Evolutionary conservation across 2,888 invertebrate species (phyloP).

Genomic region (Cryptophagus acutangulus): DNA sequence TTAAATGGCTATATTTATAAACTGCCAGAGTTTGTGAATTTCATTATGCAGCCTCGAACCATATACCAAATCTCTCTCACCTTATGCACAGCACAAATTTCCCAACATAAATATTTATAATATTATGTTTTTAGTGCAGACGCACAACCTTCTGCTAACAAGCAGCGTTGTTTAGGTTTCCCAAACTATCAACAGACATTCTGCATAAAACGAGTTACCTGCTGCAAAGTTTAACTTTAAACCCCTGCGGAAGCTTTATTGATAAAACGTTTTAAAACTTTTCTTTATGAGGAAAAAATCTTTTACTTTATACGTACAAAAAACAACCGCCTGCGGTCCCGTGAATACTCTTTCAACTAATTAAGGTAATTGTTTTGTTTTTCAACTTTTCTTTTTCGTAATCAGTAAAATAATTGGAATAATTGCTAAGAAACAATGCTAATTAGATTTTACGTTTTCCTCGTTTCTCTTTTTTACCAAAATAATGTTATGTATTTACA

Average conservation of each 20-base stretch:
- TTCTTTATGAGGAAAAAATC: neutral
- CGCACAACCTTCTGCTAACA: conserved; percentile 1
- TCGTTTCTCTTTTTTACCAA: too few relatives aligned
- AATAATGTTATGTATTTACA: too few relatives aligned
- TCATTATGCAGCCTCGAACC: conserved; percentile 7
- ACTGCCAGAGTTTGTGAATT: conserved; percentile 9
- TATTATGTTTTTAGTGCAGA: conserved; percentile 3
- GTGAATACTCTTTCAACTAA: conserved; percentile 19
- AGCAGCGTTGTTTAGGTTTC: conserved; percentile 4
- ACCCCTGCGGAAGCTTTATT: neutral
- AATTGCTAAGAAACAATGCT: too few relatives aligned
- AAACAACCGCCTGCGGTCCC: conserved; percentile 13
- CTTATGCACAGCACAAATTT: conserved; percentile 9
- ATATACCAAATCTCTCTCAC: neutral
- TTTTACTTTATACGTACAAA: too few relatives aligned
- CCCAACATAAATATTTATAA: conserved; percentile 8
- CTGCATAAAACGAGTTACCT: conserved; percentile 2
- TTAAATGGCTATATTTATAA: conserved; percentile 10
- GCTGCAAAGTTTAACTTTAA: too few relatives aligned
- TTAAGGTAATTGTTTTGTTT: conserved; percentile 20
- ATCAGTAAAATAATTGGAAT: too few relatives aligned
- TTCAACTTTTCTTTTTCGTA: too few relatives aligned
- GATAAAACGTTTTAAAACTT: neutral
- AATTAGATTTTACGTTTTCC: too few relatives aligned
- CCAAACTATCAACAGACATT: conserved; percentile 8